phyloP scores from a whole-genome alignment of 2,113 vertebrate genomes.

The Pseudopipra pipra region DNA sequence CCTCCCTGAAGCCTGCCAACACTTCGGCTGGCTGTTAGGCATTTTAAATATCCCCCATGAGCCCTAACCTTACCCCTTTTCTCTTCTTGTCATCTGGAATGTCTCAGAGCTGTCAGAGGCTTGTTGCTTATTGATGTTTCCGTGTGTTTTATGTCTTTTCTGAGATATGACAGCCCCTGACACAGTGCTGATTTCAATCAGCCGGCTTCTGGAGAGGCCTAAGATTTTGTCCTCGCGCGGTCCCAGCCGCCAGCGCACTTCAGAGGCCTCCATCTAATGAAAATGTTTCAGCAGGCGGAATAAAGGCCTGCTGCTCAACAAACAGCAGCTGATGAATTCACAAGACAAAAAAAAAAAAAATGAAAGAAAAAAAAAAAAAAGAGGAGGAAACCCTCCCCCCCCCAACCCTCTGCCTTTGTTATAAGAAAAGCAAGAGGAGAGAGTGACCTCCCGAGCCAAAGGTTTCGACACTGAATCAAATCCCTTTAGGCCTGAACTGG shows the following conservation, averaged over 20 bases:
- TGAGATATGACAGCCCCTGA: slow-evolving; percentile 95
- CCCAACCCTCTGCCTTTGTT: slow-evolving; percentile 82
- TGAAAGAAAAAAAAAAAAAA: not conserved
- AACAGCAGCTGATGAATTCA: slow-evolving; percentile 84
- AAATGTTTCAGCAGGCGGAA: slow-evolving; percentile 90
- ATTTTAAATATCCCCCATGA: slow-evolving; percentile 90
- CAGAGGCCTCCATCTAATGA: slow-evolving; percentile 86
- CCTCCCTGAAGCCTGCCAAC: slow-evolving; percentile 91
- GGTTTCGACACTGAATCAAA: slow-evolving; percentile 97
- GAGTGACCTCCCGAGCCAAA: slow-evolving; percentile 91
- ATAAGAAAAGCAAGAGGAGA: slow-evolving; percentile 89
- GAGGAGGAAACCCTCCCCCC: slow-evolving; percentile 20
- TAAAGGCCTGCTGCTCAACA: slow-evolving; percentile 76
- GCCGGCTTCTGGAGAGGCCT: slow-evolving; percentile 80
- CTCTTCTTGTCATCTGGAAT: slow-evolving; percentile 86
- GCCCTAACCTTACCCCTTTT: slow-evolving; percentile 93
- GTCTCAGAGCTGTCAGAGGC: slow-evolving; percentile 95
- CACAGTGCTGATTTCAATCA: slow-evolving; percentile 99
- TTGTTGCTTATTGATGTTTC: slow-evolving; percentile 99
- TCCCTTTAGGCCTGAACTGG: slow-evolving; percentile 94
- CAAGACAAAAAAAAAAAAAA: slow-evolving; percentile 56
- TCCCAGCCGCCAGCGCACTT: slow-evolving; percentile 74
- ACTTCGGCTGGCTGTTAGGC: slow-evolving; percentile 88
- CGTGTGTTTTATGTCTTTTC: slow-evolving; percentile 98
- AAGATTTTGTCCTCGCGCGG: slow-evolving; percentile 73